Base-by-base conservation (phyloP, 2,888 invertebrate genomes). In the Xanthorhoe spadicearia region DNA sequence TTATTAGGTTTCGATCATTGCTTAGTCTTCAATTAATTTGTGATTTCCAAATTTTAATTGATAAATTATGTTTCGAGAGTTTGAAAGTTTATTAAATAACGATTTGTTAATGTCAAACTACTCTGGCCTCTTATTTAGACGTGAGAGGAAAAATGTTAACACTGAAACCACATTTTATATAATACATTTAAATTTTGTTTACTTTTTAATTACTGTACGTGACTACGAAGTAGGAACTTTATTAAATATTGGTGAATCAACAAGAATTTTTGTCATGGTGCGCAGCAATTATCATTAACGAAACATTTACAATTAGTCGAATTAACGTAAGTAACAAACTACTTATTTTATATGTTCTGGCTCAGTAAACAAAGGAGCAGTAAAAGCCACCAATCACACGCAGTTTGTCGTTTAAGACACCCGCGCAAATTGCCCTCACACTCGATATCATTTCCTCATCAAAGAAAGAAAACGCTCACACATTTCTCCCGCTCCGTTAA, bases 401-500 rank as follows among this genome's bases (percentile, higher is more conserved):
- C 72, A 70, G 72, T 67, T 71, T 71, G 74, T 72, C 74, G 72
- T 71, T 72, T 68, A 69, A 74, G 71, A 70, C 74, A 72, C 69
- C 70, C 68, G 67, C 73, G 77, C 80, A 82, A 83, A 85, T 83
- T 84, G 80, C 81, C 74, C 71, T 71, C 71, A 71, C 75, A 71
- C 79, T 77, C 73, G 77, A 84, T 84, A 85, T 86, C 79, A 81
- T 78, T 84, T 86, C 80, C 80, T 77, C 83, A 82, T 82, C 80
- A 77, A 76, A 76, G 78, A 78, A 82, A 81, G 80, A 81, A 83
- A 83, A 86, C 76, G 78, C 77, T 76, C 75, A 78, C 81, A 81
- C 82, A 86, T 86, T 86, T 82, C 83, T 81, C 80, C 74, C 84
- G 77, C 79, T 75, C 82, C 84, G 86, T 87, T 87, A 86, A 85